Evolutionary conservation across 2,888 invertebrate genomes (phyloP).

Genomic region (Drosophila hamatofila): DNA sequence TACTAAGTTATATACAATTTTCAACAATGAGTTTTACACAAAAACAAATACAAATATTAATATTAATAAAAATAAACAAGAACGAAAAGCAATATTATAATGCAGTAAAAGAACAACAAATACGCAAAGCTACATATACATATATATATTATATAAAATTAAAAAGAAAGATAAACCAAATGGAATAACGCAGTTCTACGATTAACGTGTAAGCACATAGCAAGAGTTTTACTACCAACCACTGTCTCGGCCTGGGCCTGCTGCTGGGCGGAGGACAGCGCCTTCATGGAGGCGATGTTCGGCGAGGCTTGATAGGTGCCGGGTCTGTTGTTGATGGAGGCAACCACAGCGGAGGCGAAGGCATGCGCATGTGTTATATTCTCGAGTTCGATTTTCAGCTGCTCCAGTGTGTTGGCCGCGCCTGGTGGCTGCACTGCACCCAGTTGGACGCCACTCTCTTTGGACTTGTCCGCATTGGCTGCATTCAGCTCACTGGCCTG

Average conservation of each 20-base stretch:
- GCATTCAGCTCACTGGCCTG: slow-evolving; percentile 20
- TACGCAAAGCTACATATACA: slow-evolving; percentile 35
- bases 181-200: slow-evolving; percentile 37
- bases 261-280: slow-evolving; percentile 65
- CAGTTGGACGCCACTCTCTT: slow-evolving; percentile 48
- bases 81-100: slow-evolving; percentile 42
- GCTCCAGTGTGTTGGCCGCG: slow-evolving; percentile 86
- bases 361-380: slow-evolving; percentile 87
- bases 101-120: slow-evolving; percentile 20
- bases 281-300: slow-evolving; percentile 58
- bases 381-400: slow-evolving; percentile 87
- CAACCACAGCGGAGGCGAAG: slow-evolving; percentile 78
- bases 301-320: slow-evolving; percentile 67
- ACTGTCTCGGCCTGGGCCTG: slow-evolving; percentile 62
- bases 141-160: slow-evolving; percentile 5
- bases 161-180: slow-evolving; percentile 32
- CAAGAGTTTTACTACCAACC: slow-evolving; percentile 46
- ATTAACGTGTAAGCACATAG: slow-evolving; percentile 38
- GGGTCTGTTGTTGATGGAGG: slow-evolving; percentile 65
- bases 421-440: slow-evolving; percentile 50
- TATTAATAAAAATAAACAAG: slow-evolving; percentile 21
- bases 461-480: slow-evolving; percentile 53
- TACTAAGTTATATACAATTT: slow-evolving; percentile 8
- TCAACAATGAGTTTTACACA: slow-evolving; percentile 16
- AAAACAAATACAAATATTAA: slow-evolving; percentile 44